A percentile compares a stretch with the other conserved stretches of the same genome.
These are phyloP conservation scores for Trissoscelio sp. DNA, from an alignment of 2,888 invertebrate species.

Conservation along the genomic window DNA sequence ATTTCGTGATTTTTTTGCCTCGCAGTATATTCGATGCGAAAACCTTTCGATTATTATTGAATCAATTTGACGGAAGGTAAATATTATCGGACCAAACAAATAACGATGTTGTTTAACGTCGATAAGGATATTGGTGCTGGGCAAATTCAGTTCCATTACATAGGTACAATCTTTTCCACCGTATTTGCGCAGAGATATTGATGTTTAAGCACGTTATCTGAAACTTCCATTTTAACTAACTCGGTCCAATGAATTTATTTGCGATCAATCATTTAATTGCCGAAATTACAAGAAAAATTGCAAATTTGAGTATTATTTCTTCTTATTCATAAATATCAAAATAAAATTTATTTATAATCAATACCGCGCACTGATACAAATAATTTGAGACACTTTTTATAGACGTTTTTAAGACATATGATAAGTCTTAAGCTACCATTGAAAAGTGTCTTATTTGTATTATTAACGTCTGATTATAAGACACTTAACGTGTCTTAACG, in stretches of 20 bases:
- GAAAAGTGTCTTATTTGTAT: no score
- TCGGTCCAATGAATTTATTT: slow-evolving; percentile 5
- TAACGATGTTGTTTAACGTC: slow-evolving; percentile 31
- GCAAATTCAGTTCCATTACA: slow-evolving; percentile 40
- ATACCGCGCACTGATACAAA: no score
- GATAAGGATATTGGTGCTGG: slow-evolving; percentile 44
- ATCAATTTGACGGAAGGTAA: slow-evolving; percentile 40
- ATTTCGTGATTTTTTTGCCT: not conserved
- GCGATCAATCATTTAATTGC: slow-evolving; percentile 20
- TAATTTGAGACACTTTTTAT: no score
- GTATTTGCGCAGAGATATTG: slow-evolving; percentile 42
- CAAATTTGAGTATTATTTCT: no score
- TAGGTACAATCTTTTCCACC: slow-evolving; percentile 31
- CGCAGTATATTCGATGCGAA: slow-evolving; percentile 1
- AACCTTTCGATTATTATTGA: slow-evolving; percentile 32
- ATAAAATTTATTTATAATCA: no score
- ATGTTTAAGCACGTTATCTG: slow-evolving; percentile 35
- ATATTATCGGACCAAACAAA: slow-evolving; percentile 58
- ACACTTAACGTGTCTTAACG: no score
- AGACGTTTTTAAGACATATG: no score
- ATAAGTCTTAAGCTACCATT: no score
- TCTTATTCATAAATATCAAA: no score
- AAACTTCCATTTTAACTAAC: slow-evolving; percentile 33
- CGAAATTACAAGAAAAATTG: no score
- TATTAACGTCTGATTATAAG: no score